Evolutionary conservation across 2,797 vertebrate species (phyloP), one percentile per base, ranked within the genome.

Genomic region (Chaetophractus vellerosus): DNA sequence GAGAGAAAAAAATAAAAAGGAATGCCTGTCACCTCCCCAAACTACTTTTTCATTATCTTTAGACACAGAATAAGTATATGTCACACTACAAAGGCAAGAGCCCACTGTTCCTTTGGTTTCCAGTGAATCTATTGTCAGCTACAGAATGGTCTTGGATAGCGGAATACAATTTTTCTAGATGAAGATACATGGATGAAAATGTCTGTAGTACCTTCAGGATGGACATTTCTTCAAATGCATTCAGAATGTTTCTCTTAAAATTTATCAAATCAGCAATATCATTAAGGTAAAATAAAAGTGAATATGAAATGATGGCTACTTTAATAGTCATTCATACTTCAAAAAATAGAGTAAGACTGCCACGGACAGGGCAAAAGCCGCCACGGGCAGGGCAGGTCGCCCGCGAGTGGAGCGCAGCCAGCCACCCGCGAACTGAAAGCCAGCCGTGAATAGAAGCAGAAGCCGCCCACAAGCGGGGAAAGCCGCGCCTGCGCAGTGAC

Each of bases 121-220:
- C 9, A 2, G 11, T 1, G 5, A 59, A n/a, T 50, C 45, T 12
- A 15, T 50, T 0, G 4, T 11, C 0, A 1, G 26, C n/a, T 12
- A 26, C 2, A 33, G 0, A 24, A 18, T 4, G 33, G 28, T 2
- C 41, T 2, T 3, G 33, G 26, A 5, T 1, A 18, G 21, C 18
- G 9, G 15, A 33, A 28, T 21, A 7, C 26, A 16, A 0, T 18
- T 21, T 71, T 33, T 69, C 41, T 6, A 55, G 11, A 2, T n/a
- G 33, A 83, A 52, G 52, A 28, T 9, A 33, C 2, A 7, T 0
- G 1, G 2, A 15, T 3, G 21, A 26, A 74, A 76, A 36, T 59
- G 9, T 48, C 48, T 5, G 1, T 15, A 24, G 19, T 3, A 4
- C 4, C n/a, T 48, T 61, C 31, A 59, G 15, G 48, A n/a, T 0